Conservation (phyloP, 2,888 invertebrate genomes). For the Junonia oenone region DNA sequence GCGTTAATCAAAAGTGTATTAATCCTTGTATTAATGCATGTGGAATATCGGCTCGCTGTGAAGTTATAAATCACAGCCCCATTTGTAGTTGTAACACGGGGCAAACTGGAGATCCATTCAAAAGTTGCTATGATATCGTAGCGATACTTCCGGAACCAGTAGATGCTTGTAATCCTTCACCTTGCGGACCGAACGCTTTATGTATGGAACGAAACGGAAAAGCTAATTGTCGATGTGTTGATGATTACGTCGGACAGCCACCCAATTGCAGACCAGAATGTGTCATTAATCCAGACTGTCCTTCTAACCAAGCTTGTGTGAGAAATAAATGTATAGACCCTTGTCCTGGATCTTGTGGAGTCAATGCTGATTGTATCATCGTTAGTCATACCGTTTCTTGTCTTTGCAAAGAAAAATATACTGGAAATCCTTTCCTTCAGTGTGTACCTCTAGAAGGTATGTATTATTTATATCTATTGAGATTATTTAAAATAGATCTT, state of each 20-base stretch:
- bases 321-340: constrained; percentile 90
- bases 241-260: constrained; percentile 87
- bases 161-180: constrained; percentile 86
- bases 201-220: constrained; percentile 83
- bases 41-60: constrained; percentile 87
- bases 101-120: constrained; percentile 89
- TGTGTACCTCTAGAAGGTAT: constrained; percentile 82
- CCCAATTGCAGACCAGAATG: constrained; percentile 92
- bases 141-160: constrained; percentile 52
- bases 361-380: constrained; percentile 88
- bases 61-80: constrained; percentile 91
- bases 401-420: constrained; percentile 86
- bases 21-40: constrained; percentile 92
- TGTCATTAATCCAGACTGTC: constrained; percentile 89
- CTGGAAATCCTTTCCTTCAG: constrained; percentile 91
- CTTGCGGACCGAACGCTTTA: constrained; percentile 89
- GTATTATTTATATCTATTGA: neutral
- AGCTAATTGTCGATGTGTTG: constrained; percentile 88
- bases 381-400: constrained; percentile 90
- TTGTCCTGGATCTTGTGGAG: constrained; percentile 89
- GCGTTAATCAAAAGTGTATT: constrained; percentile 88
- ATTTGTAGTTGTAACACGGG: constrained; percentile 89
- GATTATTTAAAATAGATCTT: neutral
- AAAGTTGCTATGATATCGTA: constrained; percentile 82
- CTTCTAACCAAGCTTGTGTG: constrained; percentile 87